These are phyloP conservation scores for Athripsodes cinereus DNA, from an alignment of 2,888 invertebrate species.

Conservation along the genomic window DNA sequence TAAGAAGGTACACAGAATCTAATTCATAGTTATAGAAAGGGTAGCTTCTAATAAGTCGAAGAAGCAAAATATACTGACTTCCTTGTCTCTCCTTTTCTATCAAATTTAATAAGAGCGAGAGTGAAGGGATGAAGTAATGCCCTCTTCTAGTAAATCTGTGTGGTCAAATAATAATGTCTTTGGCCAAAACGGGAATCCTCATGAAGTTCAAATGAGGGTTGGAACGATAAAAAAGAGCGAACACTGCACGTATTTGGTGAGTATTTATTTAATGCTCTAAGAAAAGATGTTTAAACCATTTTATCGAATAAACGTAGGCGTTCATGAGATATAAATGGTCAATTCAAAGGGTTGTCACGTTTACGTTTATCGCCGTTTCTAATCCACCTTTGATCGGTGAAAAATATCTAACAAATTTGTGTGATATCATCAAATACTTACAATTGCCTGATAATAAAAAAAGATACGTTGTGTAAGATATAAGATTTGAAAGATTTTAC, in stretches of 20 bases:
- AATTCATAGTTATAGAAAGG: conserved; percentile 26
- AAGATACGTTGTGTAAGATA: too few species aligned
- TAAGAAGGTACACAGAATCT: conserved; percentile 21
- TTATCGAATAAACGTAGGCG: conserved; percentile 6
- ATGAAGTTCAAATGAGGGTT: conserved; percentile 27
- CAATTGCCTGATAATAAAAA: too few species aligned
- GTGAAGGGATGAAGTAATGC: not conserved
- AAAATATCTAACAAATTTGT: too few species aligned
- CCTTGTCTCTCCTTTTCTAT: not conserved
- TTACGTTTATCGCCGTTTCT: not conserved
- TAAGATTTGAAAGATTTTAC: too few species aligned
- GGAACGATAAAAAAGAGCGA: conserved; percentile 24
- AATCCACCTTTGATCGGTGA: not conserved
- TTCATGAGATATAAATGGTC: conserved; percentile 18
- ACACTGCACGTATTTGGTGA: conserved; percentile 16
- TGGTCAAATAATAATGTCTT: conserved; percentile 3
- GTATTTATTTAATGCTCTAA: conserved; percentile 21
- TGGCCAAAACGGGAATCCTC: conserved; percentile 17
- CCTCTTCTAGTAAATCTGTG: not conserved
- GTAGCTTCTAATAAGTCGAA: conserved; percentile 11
- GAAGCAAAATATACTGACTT: not conserved
- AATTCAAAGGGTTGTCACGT: conserved; percentile 11
- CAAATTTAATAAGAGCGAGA: too few species aligned
- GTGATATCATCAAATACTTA: too few species aligned
- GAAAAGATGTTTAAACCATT: conserved; percentile 25